Conservation (phyloP, 1,140 invertebrate genomes). For the Drosophila littoralis region DNA sequence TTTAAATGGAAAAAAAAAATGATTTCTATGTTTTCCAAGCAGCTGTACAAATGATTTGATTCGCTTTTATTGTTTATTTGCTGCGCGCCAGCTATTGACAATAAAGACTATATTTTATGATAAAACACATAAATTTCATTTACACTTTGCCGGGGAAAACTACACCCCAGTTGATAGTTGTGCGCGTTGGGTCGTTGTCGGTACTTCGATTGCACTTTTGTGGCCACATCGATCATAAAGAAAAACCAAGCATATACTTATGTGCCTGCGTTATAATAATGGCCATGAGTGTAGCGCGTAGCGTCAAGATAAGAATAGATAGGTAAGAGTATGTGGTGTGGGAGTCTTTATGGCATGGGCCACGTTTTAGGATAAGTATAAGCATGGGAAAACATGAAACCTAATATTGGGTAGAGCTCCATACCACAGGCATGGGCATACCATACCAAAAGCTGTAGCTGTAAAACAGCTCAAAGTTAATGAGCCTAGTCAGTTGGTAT, state of each 20-base stretch:
- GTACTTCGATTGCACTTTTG: conserved; percentile 57
- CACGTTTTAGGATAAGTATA: background rate
- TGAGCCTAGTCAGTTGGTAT: too few relatives aligned
- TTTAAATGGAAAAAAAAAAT: conserved; percentile 45
- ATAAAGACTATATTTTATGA: conserved; percentile 49
- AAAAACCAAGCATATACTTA: conserved; percentile 7
- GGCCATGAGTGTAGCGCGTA: conserved; percentile 16
- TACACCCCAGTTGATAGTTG: conserved; percentile 63
- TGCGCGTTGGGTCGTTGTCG: conserved; percentile 6
- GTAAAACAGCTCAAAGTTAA: too few relatives aligned
- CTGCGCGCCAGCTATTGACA: conserved; percentile 43
- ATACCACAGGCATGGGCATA: background rate
- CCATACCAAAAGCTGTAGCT: background rate
- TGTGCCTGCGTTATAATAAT: conserved; percentile 15
- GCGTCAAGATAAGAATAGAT: conserved; percentile 13
- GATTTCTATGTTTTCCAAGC: conserved; percentile 65
- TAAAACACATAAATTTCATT: conserved; percentile 35
- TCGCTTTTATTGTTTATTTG: conserved; percentile 31
- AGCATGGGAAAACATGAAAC: background rate
- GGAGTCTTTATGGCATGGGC: background rate
- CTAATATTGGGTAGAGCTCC: background rate
- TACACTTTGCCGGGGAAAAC: conserved; percentile 18
- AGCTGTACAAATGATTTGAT: conserved; percentile 21
- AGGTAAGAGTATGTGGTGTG: background rate
- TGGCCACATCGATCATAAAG: conserved; percentile 68